Conservation (phyloP, 23 tunicate genomes). For the Halocynthia aurantium region DNA sequence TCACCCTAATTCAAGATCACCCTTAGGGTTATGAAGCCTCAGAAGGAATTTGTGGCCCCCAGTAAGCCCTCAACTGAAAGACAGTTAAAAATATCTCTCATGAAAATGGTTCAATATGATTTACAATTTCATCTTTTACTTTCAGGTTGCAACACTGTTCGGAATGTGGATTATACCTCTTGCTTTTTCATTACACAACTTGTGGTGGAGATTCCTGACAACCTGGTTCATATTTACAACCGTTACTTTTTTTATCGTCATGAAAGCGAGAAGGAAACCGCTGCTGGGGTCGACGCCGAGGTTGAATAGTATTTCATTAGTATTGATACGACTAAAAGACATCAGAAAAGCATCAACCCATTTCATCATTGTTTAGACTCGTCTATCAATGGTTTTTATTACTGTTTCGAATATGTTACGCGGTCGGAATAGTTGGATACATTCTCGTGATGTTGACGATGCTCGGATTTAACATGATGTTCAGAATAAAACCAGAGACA, state of each 20-base stretch:
- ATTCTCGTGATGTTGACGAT: slow-evolving; percentile 57
- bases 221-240: slow-evolving; percentile 64
- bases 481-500: slow-evolving; percentile 72
- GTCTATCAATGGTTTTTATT: slow-evolving; percentile 92
- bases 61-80: too few relatives aligned
- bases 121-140: neutral
- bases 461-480: slow-evolving; percentile 77
- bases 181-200: slow-evolving; percentile 23
- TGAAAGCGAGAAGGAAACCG: slow-evolving; percentile 82
- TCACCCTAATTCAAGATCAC: too few relatives aligned
- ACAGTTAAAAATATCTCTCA: too few relatives aligned
- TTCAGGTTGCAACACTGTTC: slow-evolving; percentile 57
- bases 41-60: too few relatives aligned
- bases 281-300: slow-evolving; percentile 82
- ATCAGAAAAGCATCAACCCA: neutral
- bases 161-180: slow-evolving; percentile 94
- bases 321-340: neutral
- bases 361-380: slow-evolving; percentile 37
- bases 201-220: slow-evolving; percentile 61
- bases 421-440: slow-evolving; percentile 80
- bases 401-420: slow-evolving; percentile 75
- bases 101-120: neutral
- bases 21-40: too few relatives aligned
- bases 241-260: slow-evolving; percentile 45
- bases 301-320: slow-evolving; percentile 3